Conservation (phyloP, 37 sponge, comb jelly and placozoan species). For the Sycon ciliatum region DNA sequence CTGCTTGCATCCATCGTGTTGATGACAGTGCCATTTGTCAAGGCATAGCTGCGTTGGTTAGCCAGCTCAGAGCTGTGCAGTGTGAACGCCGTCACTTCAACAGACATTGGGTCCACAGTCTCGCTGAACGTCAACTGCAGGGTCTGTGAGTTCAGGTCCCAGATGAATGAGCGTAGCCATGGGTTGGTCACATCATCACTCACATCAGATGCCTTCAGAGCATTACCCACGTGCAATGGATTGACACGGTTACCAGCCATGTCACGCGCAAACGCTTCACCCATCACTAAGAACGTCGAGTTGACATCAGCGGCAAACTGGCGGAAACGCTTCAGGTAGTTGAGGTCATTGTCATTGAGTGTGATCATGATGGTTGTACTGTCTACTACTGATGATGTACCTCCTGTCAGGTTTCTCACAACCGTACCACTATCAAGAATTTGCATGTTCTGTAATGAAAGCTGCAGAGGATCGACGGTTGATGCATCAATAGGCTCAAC, state of each 20-base stretch:
- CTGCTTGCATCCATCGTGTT: too few species aligned
- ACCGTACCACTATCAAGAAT: too few species aligned
- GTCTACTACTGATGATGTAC: constrained; percentile 10
- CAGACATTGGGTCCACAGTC: constrained; percentile 47
- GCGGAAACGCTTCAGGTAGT: constrained; percentile 45
- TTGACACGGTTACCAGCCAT: constrained; percentile 25
- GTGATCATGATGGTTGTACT: constrained; percentile 35
- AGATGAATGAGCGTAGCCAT: constrained; percentile 5
- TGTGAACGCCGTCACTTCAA: constrained; percentile 51
- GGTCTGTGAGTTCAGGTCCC: constrained; percentile 43
- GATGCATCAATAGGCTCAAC: constrained; percentile 61
- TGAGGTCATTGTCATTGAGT: constrained; percentile 47
- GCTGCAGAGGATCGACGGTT: background rate
- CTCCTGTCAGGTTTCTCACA: constrained; percentile 16
- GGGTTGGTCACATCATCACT: constrained; percentile 37
- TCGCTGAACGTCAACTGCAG: constrained; percentile 62
- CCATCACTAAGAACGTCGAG: constrained; percentile 41
- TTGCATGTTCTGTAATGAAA: constrained; percentile 5
- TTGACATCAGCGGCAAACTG: constrained; percentile 46
- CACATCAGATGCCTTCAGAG: constrained; percentile 25
- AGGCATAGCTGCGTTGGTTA: too few species aligned
- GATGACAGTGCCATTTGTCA: too few species aligned
- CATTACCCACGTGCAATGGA: constrained; percentile 20
- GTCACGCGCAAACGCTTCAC: constrained; percentile 32
- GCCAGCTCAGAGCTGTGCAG: too few species aligned